Evolutionary conservation across 1,140 invertebrate genomes (phyloP).

Genomic region (Caenorhabditis brenneri): DNA sequence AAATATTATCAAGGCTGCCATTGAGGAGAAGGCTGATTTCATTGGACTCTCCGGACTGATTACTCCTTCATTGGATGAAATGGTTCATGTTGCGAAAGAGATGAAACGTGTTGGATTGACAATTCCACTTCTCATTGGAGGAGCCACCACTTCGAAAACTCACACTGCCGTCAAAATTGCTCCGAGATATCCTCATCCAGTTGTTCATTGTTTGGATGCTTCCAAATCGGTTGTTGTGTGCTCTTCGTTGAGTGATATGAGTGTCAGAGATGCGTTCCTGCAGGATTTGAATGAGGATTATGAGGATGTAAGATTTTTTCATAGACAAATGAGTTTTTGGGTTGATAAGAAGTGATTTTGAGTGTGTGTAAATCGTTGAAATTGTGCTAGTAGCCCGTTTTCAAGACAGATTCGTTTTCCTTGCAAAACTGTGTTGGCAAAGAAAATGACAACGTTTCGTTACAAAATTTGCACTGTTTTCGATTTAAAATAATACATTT

Average conservation of each 20-base stretch:
- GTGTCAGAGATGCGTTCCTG: constrained; percentile 73
- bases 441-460: no score
- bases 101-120: constrained; percentile 75
- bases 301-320: constrained; percentile 72
- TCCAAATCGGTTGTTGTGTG: constrained; percentile 77
- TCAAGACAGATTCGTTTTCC: no score
- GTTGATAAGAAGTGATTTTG: no score
- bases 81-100: constrained; percentile 77
- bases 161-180: constrained; percentile 78
- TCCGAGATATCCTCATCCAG: constrained; percentile 74
- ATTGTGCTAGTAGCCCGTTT: no score
- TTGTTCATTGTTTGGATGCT: constrained; percentile 77
- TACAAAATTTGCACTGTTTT: no score
- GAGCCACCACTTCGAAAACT: constrained; percentile 77
- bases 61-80: constrained; percentile 77
- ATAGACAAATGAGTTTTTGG: no score
- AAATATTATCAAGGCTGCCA: constrained; percentile 75
- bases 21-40: constrained; percentile 75
- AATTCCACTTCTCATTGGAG: constrained; percentile 76
- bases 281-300: constrained; percentile 76
- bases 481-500: no score
- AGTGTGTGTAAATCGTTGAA: no score
- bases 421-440: no score
- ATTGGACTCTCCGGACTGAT: constrained; percentile 76
- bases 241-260: constrained; percentile 73